These are phyloP conservation scores for Drosophila dives DNA, from an alignment of 2,888 invertebrate species.

Conservation along the genomic window DNA sequence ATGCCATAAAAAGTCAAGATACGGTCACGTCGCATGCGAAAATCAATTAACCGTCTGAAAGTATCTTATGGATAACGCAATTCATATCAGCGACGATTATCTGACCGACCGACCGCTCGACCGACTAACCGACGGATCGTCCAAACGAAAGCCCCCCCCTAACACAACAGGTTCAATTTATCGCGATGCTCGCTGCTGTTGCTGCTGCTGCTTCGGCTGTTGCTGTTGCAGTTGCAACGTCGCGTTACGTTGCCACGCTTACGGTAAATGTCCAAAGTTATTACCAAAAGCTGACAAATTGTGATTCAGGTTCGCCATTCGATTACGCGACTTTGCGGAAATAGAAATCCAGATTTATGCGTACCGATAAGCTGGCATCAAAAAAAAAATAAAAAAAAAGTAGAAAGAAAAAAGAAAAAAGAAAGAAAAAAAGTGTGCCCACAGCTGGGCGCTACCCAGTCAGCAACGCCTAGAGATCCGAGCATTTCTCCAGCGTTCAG, in stretches of 20 bases:
- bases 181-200: conserved; percentile 35
- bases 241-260: conserved; percentile 41
- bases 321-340: conserved; percentile 67
- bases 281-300: conserved; percentile 81
- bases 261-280: conserved; percentile 79
- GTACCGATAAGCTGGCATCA: conserved; percentile 41
- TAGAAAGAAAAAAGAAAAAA: conserved; percentile 2
- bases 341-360: conserved; percentile 61
- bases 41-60: conserved; percentile 65
- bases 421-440: conserved; percentile 11
- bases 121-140: neutral
- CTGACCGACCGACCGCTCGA: conserved; percentile 29
- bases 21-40: conserved; percentile 68
- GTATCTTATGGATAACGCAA: conserved; percentile 65
- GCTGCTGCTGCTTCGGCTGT: conserved; percentile 2
- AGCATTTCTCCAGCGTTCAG: conserved; percentile 14
- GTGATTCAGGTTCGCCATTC: conserved; percentile 59
- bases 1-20: conserved; percentile 54
- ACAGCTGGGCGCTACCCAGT: conserved; percentile 24
- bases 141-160: conserved; percentile 27
- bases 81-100: conserved; percentile 62
- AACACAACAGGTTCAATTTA: conserved; percentile 72
- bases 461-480: conserved; percentile 36
- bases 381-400: neutral
- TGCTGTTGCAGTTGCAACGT: conserved; percentile 4